A percentile compares a stretch with the other conserved stretches of the same genome.
phyloP scores from a whole-genome alignment of 2,888 invertebrate species.

The Tipula helvola region DNA sequence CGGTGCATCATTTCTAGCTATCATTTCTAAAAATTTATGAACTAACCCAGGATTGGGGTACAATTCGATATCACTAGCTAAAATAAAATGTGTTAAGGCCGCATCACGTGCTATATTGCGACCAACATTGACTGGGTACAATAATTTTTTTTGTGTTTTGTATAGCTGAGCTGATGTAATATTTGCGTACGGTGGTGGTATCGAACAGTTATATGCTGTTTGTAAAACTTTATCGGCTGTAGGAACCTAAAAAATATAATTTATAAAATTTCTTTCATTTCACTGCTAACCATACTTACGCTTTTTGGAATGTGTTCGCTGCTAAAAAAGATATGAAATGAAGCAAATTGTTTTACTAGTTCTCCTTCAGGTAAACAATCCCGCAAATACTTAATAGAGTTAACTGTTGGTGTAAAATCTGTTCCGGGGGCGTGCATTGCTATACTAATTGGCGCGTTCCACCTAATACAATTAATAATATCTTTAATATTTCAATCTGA shows the following conservation, averaged over 20 bases:
- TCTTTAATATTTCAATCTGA: background rate
- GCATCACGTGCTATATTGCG: conserved; percentile 78
- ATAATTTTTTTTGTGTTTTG: conserved; percentile 64
- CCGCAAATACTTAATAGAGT: conserved; percentile 68
- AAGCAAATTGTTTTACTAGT: conserved; percentile 63
- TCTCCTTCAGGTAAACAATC: conserved; percentile 55
- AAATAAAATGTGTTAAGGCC: conserved; percentile 67
- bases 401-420: conserved; percentile 64
- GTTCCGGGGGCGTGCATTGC: conserved; percentile 78
- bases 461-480: conserved; percentile 36
- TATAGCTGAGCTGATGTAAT: conserved; percentile 54
- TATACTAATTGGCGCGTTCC: conserved; percentile 79
- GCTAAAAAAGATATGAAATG: conserved; percentile 83
- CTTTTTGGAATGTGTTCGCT: conserved; percentile 70
- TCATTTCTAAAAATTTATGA: conserved; percentile 72
- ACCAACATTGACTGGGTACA: conserved; percentile 85
- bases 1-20: conserved; percentile 57
- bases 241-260: conserved; percentile 42
- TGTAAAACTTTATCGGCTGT: conserved; percentile 47
- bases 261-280: background rate
- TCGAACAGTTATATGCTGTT: conserved; percentile 58
- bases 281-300: conserved; percentile 27
- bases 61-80: conserved; percentile 81
- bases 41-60: conserved; percentile 78
- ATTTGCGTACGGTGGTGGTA: conserved; percentile 54